phyloP scores from a whole-genome alignment of 2,797 vertebrate species.

The Sciaenops ocellatus region DNA sequence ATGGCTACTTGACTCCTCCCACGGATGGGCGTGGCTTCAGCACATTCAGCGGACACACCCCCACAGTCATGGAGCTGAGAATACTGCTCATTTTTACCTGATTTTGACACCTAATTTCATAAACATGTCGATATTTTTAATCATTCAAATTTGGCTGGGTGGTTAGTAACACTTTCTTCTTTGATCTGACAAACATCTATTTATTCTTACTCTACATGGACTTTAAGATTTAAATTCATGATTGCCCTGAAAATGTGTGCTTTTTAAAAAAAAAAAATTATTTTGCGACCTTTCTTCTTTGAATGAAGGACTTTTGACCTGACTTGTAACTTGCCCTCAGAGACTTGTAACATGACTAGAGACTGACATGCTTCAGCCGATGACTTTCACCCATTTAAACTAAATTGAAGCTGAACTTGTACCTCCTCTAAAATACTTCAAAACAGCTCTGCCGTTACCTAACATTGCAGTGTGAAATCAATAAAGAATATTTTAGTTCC shows the following conservation, averaged over 20 bases:
- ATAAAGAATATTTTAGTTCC: slow-evolving; percentile 46
- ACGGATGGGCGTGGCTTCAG: too few relatives aligned
- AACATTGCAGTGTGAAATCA: slow-evolving; percentile 48
- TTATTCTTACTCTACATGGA: too few relatives aligned
- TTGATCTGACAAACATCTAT: too few relatives aligned
- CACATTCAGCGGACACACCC: too few relatives aligned
- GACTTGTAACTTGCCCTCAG: slow-evolving; percentile 3
- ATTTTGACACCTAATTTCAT: too few relatives aligned
- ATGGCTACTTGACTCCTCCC: too few relatives aligned
- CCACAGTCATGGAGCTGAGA: too few relatives aligned
- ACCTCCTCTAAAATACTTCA: slow-evolving; percentile 14
- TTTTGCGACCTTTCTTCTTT: neutral
- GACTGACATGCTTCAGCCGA: neutral
- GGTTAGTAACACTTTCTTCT: too few relatives aligned
- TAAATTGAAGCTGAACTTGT: slow-evolving; percentile 8
- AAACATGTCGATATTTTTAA: too few relatives aligned
- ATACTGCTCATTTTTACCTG: too few relatives aligned
- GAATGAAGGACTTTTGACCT: neutral
- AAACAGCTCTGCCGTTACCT: neutral
- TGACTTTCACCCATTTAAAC: slow-evolving; percentile 18
- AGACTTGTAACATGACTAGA: neutral
- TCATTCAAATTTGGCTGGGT: too few relatives aligned
- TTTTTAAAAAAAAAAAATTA: neutral
- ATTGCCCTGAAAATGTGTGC: neutral
- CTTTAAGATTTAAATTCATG: neutral